Percentiles rank a stretch among this genome's conserved stretches.
Evolutionary conservation across 2,888 invertebrate species (phyloP).

Genomic region (Timema cristinae): DNA sequence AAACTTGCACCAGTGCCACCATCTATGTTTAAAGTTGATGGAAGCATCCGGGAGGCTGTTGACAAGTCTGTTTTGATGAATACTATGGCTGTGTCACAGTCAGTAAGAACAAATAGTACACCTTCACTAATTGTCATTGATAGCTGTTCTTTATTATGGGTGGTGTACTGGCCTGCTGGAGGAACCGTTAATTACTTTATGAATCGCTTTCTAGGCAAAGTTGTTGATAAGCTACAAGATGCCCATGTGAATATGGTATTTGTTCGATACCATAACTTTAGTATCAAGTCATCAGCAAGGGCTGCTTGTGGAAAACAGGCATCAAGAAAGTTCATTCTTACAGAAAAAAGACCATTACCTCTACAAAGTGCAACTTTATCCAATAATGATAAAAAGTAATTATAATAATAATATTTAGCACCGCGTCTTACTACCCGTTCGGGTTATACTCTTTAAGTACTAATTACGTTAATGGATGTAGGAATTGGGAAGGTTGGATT

Average conservation of each 20-base stretch:
- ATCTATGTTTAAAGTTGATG: not conserved
- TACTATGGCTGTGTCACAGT: not conserved
- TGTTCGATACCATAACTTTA: not conserved
- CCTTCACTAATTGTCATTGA: not conserved
- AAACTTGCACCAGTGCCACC: not conserved
- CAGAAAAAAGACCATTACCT: conserved; percentile 1
- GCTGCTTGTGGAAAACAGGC: not conserved
- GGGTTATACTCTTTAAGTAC: too few relatives aligned
- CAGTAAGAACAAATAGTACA: not conserved
- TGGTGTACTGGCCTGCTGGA: not conserved
- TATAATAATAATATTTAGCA: too few relatives aligned
- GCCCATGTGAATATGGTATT: not conserved
- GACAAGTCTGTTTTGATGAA: not conserved
- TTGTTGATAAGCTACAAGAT: not conserved
- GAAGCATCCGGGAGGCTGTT: not conserved
- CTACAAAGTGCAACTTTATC: not conserved
- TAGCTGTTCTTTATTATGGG: not conserved
- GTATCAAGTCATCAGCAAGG: not conserved
- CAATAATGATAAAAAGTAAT: too few relatives aligned
- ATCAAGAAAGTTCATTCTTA: not conserved
- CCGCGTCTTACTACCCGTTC: too few relatives aligned
- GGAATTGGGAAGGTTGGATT: too few relatives aligned
- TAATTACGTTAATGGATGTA: too few relatives aligned
- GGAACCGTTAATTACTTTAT: not conserved
- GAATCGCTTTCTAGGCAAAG: not conserved